Evolutionary conservation across 2,797 vertebrate species (phyloP), one percentile per base, ranked within the genome.

Genomic region (Rhadinocentrus ornatus): DNA sequence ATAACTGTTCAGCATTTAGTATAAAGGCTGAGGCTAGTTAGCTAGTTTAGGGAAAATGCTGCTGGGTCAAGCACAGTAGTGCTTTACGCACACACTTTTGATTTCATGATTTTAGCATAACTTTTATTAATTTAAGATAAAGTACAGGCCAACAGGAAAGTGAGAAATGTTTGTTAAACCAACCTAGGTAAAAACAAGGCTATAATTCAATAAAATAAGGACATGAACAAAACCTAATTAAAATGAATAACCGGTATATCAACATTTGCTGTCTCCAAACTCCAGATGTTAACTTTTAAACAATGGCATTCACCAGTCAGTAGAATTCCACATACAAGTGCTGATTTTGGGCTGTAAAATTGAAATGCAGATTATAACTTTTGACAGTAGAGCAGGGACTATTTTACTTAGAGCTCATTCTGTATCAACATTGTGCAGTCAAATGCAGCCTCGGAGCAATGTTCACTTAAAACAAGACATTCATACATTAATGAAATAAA

Each of bases 361-460:
- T 81, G 56, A 84, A 78, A 82, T 59, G 11, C 57, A 60, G 31
- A 66, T 55, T 35, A 46, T 66, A 1, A 31, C 6, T 37, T 60
- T 24, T 71, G 69, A 59, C 61, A 66, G 35, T 6, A n/a, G 53
- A 61, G 39, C 55, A 66, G 39, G 75, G 54, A 29, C 24, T 66
- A 11, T 63, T 78, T 59, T 55, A 56, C 34, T 13, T 31, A 5
- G 10, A 35, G 69, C 70, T 66, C n/a, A 46, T 66, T 60, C 68
- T 48, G 22, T 26, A 55, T 56, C 65, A 62, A 32, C 46, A 56
- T 41, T 56, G 54, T 58, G 63, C 26, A 63, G 67, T 39, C 26
- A 52, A 75, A 77, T 18, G 32, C 26, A 53, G 46, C 39, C 37
- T 67, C 27, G 7, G 39, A 70, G 35, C 24, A 22, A 54, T 46